These are phyloP conservation scores for Rhagoletis pomonella DNA, from an alignment of 1,140 invertebrate species.

Conservation along the genomic window DNA sequence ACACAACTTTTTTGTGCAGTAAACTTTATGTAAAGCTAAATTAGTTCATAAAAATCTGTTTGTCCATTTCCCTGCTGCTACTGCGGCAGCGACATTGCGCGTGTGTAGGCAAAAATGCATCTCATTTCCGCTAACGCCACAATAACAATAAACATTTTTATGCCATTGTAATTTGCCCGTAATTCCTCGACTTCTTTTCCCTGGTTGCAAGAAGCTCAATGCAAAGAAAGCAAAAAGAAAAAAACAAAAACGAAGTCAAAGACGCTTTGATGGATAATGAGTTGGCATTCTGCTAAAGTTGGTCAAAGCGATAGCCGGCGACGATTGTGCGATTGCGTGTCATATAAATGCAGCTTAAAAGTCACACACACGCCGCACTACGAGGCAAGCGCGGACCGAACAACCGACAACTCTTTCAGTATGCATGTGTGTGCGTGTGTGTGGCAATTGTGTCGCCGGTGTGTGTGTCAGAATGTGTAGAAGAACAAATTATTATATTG, in stretches of 20 bases:
- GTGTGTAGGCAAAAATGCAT: constrained; percentile 35
- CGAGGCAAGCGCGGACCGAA: background rate
- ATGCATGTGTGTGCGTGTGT: background rate
- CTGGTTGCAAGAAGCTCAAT: background rate
- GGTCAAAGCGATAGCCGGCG: constrained; percentile 1
- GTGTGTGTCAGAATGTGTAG: background rate
- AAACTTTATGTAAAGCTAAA: background rate
- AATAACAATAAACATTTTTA: constrained; percentile 48
- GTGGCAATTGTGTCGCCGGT: background rate
- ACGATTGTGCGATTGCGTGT: constrained; percentile 2
- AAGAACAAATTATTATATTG: constrained; percentile 44
- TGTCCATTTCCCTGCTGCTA: background rate
- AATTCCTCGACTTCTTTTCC: constrained; percentile 9
- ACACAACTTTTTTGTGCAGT: background rate
- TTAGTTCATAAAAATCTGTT: background rate
- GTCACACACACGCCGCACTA: background rate
- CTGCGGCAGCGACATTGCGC: background rate
- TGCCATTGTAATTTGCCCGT: constrained; percentile 14
- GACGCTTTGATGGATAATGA: constrained; percentile 38
- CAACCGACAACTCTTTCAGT: background rate
- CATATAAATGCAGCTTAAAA: constrained; percentile 37
- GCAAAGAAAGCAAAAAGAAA: no score
- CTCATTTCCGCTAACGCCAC: constrained; percentile 33
- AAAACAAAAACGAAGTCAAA: background rate
- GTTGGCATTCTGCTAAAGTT: constrained; percentile 46